Evolutionary conservation across 2,797 vertebrate species (phyloP), one percentile per base, ranked within the genome.

Genomic region (Falco naumanni): DNA sequence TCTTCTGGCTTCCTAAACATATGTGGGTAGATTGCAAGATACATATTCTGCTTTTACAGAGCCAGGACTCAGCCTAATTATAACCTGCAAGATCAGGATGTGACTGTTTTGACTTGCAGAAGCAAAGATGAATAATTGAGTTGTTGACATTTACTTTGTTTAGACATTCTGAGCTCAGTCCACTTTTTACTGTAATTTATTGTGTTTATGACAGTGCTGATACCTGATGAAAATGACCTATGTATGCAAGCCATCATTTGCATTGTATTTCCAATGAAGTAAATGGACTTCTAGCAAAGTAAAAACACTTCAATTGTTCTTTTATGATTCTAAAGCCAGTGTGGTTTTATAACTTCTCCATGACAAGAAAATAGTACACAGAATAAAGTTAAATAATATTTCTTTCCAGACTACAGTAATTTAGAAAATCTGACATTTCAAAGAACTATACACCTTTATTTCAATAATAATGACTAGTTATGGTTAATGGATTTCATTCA

Each of bases 71-170:
- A 81, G 84, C 84, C 88, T 90, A 92, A 89, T 95, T 93, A 96
- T 89, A 96, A 92, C 87, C 76, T 80, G 61, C 76, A 84, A 77
- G 81, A 91, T 87, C 84, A 94, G 87, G 87, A 89, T 93, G 71
- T 78, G 92, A 69, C 90, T 94, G 86, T 92, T 96, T 94, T 87
- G 94, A 95, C 84, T 95, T 96, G 92, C 90, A 95, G 81, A 89
- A 95, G 61, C 65, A n/a, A 68, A 57, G 64, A 87, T 77, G 75
- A 94, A 90, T 92, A 96, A 93, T 28, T 66, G 54, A 90, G 79
- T 65, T 83, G 86, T 75, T 92, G 64, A 26, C 63, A 72, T 92
- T 92, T 85, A 72, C 88, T 80, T 95, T 82, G 83, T 84, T 92
- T 64, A 85, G 68, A 47, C 94, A 77, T 45, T 68, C 54, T 51